These are phyloP conservation scores for Agelaius phoeniceus DNA, from an alignment of 2,113 vertebrate genomes.

Conservation along the genomic window DNA sequence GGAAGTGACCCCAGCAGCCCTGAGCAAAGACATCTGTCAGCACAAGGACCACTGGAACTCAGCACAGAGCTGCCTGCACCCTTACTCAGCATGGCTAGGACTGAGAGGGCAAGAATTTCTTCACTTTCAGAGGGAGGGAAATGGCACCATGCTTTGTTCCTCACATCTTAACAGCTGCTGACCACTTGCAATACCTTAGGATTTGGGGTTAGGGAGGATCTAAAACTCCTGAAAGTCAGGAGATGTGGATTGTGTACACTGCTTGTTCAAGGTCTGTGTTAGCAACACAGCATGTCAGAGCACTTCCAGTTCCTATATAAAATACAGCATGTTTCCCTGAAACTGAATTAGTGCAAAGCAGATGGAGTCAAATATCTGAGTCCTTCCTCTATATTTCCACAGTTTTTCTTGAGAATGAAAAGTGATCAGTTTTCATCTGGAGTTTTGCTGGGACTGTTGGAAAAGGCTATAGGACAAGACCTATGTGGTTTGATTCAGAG, in stretches of 20 bases:
- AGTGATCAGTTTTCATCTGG: background rate
- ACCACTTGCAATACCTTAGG: background rate
- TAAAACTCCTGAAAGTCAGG: background rate
- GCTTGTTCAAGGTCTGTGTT: background rate
- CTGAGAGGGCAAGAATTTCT: background rate
- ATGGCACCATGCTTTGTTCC: background rate
- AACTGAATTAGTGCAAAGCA: background rate
- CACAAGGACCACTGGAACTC: background rate
- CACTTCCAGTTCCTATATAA: background rate
- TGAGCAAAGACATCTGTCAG: background rate
- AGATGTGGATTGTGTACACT: background rate
- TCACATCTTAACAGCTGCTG: background rate
- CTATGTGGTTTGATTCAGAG: background rate
- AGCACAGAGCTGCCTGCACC: background rate
- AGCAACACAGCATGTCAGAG: background rate
- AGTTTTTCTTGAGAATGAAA: background rate
- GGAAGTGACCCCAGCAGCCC: background rate
- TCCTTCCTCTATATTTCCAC: background rate
- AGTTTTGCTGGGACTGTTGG: background rate
- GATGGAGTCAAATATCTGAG: background rate
- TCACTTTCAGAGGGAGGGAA: background rate
- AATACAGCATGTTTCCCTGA: background rate
- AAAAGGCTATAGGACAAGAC: background rate
- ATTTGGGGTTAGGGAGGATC: background rate
- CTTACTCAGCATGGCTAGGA: rapidly evolving